Conservation (phyloP, 2,888 invertebrate genomes). For the Linnaemya vulpina region DNA sequence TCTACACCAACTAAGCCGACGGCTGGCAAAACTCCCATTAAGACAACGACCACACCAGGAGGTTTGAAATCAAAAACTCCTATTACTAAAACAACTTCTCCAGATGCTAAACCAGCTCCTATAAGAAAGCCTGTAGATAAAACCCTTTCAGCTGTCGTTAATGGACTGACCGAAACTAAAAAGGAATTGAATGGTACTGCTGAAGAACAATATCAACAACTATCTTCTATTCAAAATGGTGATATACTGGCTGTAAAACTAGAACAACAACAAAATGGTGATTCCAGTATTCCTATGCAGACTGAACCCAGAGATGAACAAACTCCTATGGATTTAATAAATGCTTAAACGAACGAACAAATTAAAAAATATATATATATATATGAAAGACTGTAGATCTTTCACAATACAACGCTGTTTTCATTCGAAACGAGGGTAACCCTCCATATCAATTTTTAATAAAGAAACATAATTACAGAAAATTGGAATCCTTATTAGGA, state of each 20-base stretch:
- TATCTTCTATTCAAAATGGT: constrained; percentile 36
- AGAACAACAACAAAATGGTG: constrained; percentile 47
- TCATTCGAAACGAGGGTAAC: constrained; percentile 50
- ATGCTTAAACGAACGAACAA: constrained; percentile 65
- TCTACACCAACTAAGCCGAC: constrained; percentile 75
- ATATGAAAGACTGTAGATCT: constrained; percentile 59
- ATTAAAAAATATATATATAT: constrained; percentile 31
- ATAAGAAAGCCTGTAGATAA: constrained; percentile 65
- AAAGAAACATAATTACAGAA: constrained; percentile 24
- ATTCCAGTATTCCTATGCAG: constrained; percentile 57
- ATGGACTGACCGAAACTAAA: constrained; percentile 62
- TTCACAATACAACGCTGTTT: constrained; percentile 47
- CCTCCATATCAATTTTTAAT: constrained; percentile 56
- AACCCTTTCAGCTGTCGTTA: constrained; percentile 65
- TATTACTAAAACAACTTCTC: constrained; percentile 70
- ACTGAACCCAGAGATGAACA: constrained; percentile 44
- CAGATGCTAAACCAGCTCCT: constrained; percentile 75
- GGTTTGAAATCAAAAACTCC: constrained; percentile 71
- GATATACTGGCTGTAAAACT: constrained; percentile 51
- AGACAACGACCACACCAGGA: constrained; percentile 53
- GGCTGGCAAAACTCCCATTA: constrained; percentile 64
- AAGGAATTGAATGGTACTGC: constrained; percentile 47
- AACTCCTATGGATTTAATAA: constrained; percentile 60
- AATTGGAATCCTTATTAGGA: constrained; percentile 44
- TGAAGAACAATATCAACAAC: constrained; percentile 28